Conservation (phyloP, 2,888 invertebrate genomes). For the Diadromus collaris region DNA sequence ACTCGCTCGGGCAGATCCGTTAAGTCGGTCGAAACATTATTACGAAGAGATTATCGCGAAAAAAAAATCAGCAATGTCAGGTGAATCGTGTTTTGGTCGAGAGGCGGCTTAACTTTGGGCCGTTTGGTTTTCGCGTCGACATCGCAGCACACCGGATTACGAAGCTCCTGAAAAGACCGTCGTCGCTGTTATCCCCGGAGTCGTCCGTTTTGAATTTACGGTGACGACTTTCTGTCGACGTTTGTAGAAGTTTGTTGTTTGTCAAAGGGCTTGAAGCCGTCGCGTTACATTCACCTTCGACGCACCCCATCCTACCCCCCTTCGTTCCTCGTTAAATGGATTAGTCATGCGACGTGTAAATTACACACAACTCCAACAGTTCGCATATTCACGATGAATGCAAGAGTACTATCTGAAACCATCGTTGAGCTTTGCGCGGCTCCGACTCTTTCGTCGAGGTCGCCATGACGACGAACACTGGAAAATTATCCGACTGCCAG, state of each 20-base stretch:
- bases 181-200: background rate
- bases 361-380: background rate
- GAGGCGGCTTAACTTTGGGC: background rate
- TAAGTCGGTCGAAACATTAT: too few relatives aligned
- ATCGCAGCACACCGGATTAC: background rate
- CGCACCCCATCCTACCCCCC: too few relatives aligned
- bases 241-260: background rate
- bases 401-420: background rate
- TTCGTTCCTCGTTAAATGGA: slow-evolving; percentile 6
- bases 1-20: too few relatives aligned
- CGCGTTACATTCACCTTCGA: background rate
- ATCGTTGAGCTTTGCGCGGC: background rate
- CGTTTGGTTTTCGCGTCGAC: background rate
- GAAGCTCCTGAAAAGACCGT: background rate
- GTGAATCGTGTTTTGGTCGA: background rate
- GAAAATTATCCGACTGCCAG: background rate
- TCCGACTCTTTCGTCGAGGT: background rate
- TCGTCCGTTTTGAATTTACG: background rate
- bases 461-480: background rate
- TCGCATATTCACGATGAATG: background rate
- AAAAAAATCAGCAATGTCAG: background rate
- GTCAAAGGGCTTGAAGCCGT: slow-evolving; percentile 3
- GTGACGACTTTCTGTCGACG: background rate
- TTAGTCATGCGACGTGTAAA: background rate
- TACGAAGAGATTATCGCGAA: too few relatives aligned